A percentile compares a stretch with the other conserved stretches of the same genome.
These are phyloP conservation scores for Empidonax traillii DNA, from an alignment of 2,113 vertebrate species.

Conservation along the genomic window DNA sequence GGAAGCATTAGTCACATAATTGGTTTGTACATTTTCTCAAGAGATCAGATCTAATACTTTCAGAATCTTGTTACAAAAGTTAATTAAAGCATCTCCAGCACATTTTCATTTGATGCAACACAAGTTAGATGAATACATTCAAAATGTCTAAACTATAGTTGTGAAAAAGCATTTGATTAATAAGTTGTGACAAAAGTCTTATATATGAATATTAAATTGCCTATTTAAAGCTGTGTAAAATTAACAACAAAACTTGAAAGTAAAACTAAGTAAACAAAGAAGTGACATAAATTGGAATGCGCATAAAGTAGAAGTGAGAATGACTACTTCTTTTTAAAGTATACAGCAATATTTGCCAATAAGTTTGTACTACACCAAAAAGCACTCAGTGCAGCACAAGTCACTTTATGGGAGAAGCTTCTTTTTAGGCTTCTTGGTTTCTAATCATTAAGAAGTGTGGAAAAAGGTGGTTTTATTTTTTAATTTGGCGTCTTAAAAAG, in stretches of 20 bases:
- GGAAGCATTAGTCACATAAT: slow-evolving; percentile 54
- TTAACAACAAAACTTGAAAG: background rate
- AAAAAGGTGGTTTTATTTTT: background rate
- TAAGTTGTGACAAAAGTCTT: background rate
- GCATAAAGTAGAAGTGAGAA: background rate
- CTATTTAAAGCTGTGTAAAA: background rate
- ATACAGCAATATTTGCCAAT: rapidly evolving
- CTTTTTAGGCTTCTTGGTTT: background rate
- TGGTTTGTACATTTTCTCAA: slow-evolving; percentile 38
- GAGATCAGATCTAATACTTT: slow-evolving; percentile 26
- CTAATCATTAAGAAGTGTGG: background rate
- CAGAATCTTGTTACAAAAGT: slow-evolving; percentile 47
- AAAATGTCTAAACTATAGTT: background rate
- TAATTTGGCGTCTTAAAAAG: background rate
- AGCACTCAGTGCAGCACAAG: background rate
- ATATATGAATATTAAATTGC: background rate
- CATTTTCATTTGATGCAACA: slow-evolving; percentile 13
- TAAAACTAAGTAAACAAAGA: background rate
- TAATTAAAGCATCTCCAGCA: slow-evolving; percentile 58
- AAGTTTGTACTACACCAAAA: background rate
- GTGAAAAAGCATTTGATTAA: background rate
- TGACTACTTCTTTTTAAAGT: background rate
- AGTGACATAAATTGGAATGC: background rate
- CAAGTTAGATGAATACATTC: background rate
- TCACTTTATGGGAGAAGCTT: background rate